Evolutionary conservation across 2,113 vertebrate species (phyloP).

Genomic region (Pionites leucogaster): DNA sequence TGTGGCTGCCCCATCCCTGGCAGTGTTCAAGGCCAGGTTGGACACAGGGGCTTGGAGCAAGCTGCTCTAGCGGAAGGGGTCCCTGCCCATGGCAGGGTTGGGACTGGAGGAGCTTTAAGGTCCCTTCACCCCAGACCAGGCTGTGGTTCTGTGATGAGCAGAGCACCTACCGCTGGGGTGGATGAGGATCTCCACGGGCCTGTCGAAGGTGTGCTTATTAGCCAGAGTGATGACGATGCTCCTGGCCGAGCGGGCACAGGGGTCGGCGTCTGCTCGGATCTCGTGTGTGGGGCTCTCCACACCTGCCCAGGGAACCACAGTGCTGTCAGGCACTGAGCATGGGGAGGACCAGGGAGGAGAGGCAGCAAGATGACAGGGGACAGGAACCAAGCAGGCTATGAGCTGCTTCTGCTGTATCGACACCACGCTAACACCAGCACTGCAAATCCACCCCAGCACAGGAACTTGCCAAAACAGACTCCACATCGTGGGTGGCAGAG

Average conservation of each 20-base stretch:
- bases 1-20: too few relatives aligned
- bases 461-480: not conserved
- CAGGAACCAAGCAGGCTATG: not conserved
- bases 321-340: not conserved
- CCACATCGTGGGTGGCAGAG: fast-evolving
- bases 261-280: constrained; percentile 91
- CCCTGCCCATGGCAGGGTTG: too few relatives aligned
- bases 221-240: constrained; percentile 91
- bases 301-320: constrained; percentile 66
- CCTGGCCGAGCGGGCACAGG: constrained; percentile 85
- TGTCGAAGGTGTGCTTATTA: constrained; percentile 93
- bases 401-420: not conserved
- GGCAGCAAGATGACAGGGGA: not conserved
- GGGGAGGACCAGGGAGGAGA: not conserved
- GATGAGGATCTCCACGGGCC: constrained; percentile 91
- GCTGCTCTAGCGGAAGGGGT: too few relatives aligned
- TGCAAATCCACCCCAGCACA: not conserved
- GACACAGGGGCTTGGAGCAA: too few relatives aligned
- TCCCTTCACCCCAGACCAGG: too few relatives aligned
- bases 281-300: constrained; percentile 95
- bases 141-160: not conserved
- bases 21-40: too few relatives aligned
- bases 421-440: fast-evolving
- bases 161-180: constrained; percentile 88
- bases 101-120: not conserved